Evolutionary conservation across 1,140 invertebrate genomes (phyloP).

Genomic region (Apis florea): DNA sequence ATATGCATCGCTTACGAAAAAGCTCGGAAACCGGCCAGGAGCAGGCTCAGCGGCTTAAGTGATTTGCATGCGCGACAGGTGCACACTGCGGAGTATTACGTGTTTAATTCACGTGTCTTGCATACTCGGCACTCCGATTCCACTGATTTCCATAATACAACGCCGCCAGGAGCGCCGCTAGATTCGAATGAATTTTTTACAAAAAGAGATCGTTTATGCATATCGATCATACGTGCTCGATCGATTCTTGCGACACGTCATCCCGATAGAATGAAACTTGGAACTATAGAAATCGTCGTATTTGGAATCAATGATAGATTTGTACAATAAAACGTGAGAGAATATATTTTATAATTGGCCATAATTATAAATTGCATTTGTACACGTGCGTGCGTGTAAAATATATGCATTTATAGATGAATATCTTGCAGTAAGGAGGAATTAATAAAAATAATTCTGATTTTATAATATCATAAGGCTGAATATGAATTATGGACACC

Average conservation of each 20-base stretch:
- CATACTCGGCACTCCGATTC: conserved; percentile 66
- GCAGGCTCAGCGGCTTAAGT: conserved; percentile 59
- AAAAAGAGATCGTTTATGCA: conserved; percentile 26
- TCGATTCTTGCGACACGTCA: no score
- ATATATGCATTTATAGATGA: no score
- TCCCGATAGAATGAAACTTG: no score
- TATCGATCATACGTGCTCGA: conserved; percentile 8
- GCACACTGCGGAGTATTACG: conserved; percentile 70
- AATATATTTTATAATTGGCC: no score
- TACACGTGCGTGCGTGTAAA: no score
- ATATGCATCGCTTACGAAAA: conserved; percentile 54
- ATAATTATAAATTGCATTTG: no score
- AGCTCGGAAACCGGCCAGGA: conserved; percentile 57
- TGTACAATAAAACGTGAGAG: no score
- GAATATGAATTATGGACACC: not conserved
- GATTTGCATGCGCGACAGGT: conserved; percentile 75
- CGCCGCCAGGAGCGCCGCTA: conserved; percentile 34
- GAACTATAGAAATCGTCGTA: no score
- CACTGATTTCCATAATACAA: conserved; percentile 66
- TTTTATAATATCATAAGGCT: not conserved
- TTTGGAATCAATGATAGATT: no score
- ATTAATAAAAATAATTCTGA: not conserved
- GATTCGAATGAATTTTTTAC: conserved; percentile 54
- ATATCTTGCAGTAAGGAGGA: not conserved
- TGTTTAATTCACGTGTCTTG: conserved; percentile 73